Evolutionary conservation across 2,797 vertebrate genomes (phyloP).

Genomic region (Cygnus olor): DNA sequence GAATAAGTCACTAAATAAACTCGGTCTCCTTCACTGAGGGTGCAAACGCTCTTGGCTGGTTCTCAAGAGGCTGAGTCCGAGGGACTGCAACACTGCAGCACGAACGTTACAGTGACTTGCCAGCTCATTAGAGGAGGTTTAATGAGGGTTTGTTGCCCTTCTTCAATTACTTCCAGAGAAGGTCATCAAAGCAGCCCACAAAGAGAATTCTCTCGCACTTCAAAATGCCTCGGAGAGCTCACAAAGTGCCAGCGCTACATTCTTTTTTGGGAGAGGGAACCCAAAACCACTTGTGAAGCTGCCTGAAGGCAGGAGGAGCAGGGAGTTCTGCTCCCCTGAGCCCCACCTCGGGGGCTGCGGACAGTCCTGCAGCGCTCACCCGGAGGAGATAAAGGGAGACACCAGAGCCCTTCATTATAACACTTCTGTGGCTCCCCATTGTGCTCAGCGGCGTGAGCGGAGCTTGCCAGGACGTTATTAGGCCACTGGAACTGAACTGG

Average conservation of each 20-base stretch:
- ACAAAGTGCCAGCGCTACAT: not conserved
- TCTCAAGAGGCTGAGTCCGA: not conserved
- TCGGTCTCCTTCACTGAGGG: not conserved
- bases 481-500: constrained; percentile 62
- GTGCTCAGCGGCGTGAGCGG: not conserved
- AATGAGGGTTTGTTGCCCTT: constrained; percentile 53
- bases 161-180: not conserved
- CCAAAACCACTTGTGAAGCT: not conserved
- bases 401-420: constrained; percentile 29
- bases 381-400: not conserved
- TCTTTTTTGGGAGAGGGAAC: not conserved
- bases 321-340: not conserved
- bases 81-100: not conserved
- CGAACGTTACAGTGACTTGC: constrained; percentile 16
- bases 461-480: constrained; percentile 34
- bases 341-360: not conserved
- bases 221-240: not conserved
- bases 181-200: not conserved
- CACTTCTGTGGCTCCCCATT: constrained; percentile 9
- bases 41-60: not conserved
- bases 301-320: not conserved
- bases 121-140: constrained; percentile 51
- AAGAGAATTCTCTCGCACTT: not conserved
- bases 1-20: constrained; percentile 7
- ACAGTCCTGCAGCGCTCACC: not conserved